Evolutionary conservation across 1,140 invertebrate genomes (phyloP), one percentile per base, ranked within the genome.

Genomic region (Chironomus striatipennis): DNA sequence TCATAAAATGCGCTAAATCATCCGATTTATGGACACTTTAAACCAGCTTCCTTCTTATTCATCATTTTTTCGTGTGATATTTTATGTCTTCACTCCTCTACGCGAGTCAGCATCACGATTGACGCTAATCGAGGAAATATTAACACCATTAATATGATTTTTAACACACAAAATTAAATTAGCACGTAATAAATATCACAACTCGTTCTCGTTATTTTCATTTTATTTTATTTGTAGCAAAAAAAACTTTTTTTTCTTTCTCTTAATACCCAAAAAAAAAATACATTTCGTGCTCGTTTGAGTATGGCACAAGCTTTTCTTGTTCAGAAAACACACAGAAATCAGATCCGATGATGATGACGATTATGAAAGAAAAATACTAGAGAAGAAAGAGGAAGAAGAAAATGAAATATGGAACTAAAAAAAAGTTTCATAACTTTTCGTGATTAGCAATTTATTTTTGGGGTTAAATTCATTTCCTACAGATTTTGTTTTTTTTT

Each of bases 101-200:
- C 47, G 47, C 47, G 47, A 15, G 12, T 57, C 47, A 57, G 47
- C 47, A 57, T 57, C 47, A 57, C 24, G 9, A 57, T 57, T 57
- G 47, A 57, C 47, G 47, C 65, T 70, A 70, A 70, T 70, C 65
- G 65, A 70, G 65, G 65, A 70, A 70, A 70, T 70, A 70, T 70
- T 70, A 70, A 70, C 20, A 17, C 65, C 20, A 70, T 70, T 70
- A 70, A 70, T 20, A 20, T 18, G 7, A 21, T 70, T 70, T 18
- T 70, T 70, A 70, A 70, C 65, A 70, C 65, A 20, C 65, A 70
- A 70, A 57, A 70, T 70, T 70, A 18, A 70, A 70, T 70, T 70
- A 70, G 65, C 65, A 20, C 65, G 65, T 70, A 18, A 70, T 70
- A 70, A 70, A 70, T 21, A 70, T 70, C 65, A 21, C 65, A 21